These are phyloP conservation scores for Stomorhina lunata DNA, from an alignment of 2,888 invertebrate genomes.

Conservation along the genomic window DNA sequence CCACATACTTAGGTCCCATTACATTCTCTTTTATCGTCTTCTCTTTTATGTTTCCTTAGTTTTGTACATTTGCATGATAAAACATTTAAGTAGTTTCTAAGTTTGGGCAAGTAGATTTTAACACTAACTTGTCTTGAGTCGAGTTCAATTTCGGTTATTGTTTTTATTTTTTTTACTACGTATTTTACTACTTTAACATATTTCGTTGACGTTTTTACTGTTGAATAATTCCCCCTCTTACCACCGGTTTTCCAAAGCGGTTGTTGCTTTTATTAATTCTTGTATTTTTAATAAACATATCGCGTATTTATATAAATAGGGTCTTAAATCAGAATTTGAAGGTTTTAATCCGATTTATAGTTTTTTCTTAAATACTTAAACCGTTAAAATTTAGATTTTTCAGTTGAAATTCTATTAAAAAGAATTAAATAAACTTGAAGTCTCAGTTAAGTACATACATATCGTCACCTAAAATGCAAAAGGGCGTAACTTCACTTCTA, in stretches of 20 bases:
- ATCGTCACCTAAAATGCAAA: no score
- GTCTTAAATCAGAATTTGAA: no score
- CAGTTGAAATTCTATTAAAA: no score
- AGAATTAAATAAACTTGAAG: no score
- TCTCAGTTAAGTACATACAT: no score
- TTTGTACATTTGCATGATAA: conserved; percentile 30
- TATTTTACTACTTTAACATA: not conserved
- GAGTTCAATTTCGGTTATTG: conserved; percentile 28
- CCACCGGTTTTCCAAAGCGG: not conserved
- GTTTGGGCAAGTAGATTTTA: conserved; percentile 13
- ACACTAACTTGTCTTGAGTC: conserved; percentile 12
- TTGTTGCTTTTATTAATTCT: not conserved
- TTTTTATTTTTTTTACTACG: not conserved
- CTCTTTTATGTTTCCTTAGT: not conserved
- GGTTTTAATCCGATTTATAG: no score
- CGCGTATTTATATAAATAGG: no score
- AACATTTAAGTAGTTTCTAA: conserved; percentile 44
- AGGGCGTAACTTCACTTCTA: no score
- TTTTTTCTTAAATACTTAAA: no score
- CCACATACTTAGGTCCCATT: not conserved
- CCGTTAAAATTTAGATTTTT: no score
- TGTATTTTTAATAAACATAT: conserved; percentile 15
- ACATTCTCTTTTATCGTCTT: not conserved
- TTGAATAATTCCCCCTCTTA: not conserved
- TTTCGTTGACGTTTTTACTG: not conserved